Conservation (phyloP, 2,888 invertebrate species). For the Tillus elongatus region DNA sequence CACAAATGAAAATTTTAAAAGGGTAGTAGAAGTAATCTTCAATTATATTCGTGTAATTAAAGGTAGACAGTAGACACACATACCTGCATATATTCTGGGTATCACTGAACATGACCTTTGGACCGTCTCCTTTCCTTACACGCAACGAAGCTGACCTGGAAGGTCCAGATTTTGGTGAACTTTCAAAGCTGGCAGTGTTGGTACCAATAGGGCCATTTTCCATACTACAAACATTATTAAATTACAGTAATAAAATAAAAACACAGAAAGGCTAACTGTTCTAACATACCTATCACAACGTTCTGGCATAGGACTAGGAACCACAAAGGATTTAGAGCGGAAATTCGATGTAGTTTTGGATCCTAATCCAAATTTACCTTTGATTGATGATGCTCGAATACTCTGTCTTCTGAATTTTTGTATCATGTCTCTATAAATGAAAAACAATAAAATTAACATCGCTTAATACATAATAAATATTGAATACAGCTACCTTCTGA, state of each 20-base stretch:
- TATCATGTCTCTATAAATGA: conserved; percentile 69
- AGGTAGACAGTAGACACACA: too few species aligned
- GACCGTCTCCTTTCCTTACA: conserved; percentile 45
- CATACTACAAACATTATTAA: conserved; percentile 16
- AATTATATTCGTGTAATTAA: too few species aligned
- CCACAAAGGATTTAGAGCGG: conserved; percentile 69
- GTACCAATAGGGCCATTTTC: conserved; percentile 29
- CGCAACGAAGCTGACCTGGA: conserved; percentile 62
- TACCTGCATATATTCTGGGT: conserved; percentile 49
- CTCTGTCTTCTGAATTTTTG: conserved; percentile 80
- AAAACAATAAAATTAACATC: conserved; percentile 6
- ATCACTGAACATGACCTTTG: conserved; percentile 53
- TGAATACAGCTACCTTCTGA: conserved; percentile 58
- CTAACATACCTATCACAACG: conserved; percentile 38
- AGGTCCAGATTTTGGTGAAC: conserved; percentile 63
- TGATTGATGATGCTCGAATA: conserved; percentile 66
- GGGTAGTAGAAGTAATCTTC: too few species aligned
- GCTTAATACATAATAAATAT: conserved; percentile 12
- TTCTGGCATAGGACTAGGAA: conserved; percentile 58
- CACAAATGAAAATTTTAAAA: too few species aligned
- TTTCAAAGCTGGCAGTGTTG: conserved; percentile 59
- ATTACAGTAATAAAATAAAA: too few species aligned
- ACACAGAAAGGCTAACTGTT: conserved; percentile 4
- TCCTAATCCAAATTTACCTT: conserved; percentile 67
- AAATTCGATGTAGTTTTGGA: conserved; percentile 50